Base-by-base conservation (phyloP, 1,140 invertebrate species). In the Thalassaphorura encarpata region DNA sequence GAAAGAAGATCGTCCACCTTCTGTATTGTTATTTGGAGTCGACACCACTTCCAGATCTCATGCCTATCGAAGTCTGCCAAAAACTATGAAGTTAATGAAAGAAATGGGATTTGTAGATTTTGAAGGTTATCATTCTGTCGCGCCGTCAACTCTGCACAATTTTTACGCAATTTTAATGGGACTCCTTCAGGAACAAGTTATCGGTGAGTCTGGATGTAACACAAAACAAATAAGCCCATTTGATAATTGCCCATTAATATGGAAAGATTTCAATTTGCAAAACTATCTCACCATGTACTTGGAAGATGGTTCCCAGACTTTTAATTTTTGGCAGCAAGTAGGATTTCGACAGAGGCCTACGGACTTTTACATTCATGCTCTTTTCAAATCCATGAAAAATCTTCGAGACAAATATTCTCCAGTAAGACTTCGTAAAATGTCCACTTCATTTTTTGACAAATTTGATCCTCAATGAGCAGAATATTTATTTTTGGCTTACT, bases 311-410 rank as follows among this genome's bases (percentile, higher is more conserved):
- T 57, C 59, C 19, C 75, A 75, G 24, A 72, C 71, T 23, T 71
- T 75, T 8, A 77, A 76, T 64, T 76, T 74, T 46, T 75, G 72
- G 57, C 49, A 63, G 0, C 71, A 70, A 60, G 53, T 60, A 19
- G 76, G 76, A 3, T 77, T 76, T 56, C 61, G 66, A 11, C 54
- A 66, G 6, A 66, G 67, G 4, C 75, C 76, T 0, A 67, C 73
- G 0, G 73, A 78, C 57, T 71, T 74, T 55, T 77, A 75, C 55
- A 62, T 73, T 41, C 56, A 75, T 15, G 70, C 73, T 2, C 89
- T 86, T 67, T 55, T 55, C 24, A 58, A 43, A n/a, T 43, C 65
- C 11, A 57, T 60, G 16, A 42, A 60, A 3, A 46, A 66, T 5
- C 11, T 49, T 15, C 59, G 58, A 8, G 46, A 52, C 16, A 39